These are phyloP conservation scores for Diaphora mendica DNA, from an alignment of 2,888 invertebrate genomes.

Conservation along the genomic window DNA sequence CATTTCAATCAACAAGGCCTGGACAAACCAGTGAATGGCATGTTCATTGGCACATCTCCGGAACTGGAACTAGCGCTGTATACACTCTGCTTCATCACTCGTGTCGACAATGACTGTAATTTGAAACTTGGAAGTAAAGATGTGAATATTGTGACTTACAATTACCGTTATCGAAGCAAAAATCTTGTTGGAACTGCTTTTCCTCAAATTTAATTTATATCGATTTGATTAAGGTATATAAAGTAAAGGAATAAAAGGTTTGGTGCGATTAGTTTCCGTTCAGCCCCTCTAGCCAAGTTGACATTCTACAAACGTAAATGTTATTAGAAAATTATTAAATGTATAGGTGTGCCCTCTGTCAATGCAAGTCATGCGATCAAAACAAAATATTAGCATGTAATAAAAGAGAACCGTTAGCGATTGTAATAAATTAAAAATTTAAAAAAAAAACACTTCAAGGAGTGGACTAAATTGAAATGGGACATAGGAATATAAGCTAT, in stretches of 20 bases:
- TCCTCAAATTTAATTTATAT: slow-evolving; percentile 88
- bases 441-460: too few species aligned
- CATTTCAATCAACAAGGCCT: slow-evolving; percentile 90
- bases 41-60: slow-evolving; percentile 95
- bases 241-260: background rate
- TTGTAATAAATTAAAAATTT: too few species aligned
- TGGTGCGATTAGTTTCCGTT: background rate
- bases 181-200: slow-evolving; percentile 93
- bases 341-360: too few species aligned
- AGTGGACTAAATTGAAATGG: too few species aligned
- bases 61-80: slow-evolving; percentile 96
- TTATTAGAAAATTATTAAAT: too few species aligned
- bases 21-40: slow-evolving; percentile 91
- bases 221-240: background rate
- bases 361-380: too few species aligned
- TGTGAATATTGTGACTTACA: slow-evolving; percentile 91
- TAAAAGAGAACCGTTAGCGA: too few species aligned
- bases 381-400: too few species aligned
- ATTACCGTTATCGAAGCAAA: slow-evolving; percentile 91
- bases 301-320: too few species aligned
- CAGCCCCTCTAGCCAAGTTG: background rate
- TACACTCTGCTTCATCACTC: slow-evolving; percentile 93
- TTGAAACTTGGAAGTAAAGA: slow-evolving; percentile 90
- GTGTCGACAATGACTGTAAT: slow-evolving; percentile 91
- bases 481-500: too few species aligned